Evolutionary conservation across 2,797 vertebrate species (phyloP).

Genomic region (Hapalemur alaotrensis): DNA sequence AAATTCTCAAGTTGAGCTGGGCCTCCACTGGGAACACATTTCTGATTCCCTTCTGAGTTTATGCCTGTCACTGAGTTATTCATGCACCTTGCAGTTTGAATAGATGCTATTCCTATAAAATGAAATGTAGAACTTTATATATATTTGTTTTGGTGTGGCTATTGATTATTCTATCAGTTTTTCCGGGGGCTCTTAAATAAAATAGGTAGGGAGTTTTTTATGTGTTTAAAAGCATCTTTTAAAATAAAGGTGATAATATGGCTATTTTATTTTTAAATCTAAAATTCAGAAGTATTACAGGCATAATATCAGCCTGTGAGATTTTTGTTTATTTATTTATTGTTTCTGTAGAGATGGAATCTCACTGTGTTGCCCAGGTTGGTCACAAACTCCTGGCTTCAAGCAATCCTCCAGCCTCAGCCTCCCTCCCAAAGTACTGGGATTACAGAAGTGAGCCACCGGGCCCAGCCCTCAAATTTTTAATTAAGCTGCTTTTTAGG

Average conservation of each 20-base stretch:
- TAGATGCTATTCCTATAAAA: background rate
- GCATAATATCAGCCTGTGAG: background rate
- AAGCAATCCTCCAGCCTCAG: background rate
- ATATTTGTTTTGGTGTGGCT: background rate
- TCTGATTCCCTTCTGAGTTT: background rate
- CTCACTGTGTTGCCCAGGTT: background rate
- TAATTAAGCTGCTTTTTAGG: background rate
- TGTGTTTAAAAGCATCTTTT: background rate
- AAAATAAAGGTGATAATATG: background rate
- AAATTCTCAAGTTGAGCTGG: background rate
- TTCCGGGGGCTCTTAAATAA: background rate
- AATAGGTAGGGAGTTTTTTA: background rate
- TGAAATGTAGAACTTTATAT: background rate
- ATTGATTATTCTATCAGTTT: background rate
- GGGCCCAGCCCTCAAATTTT: background rate
- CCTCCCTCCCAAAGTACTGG: background rate
- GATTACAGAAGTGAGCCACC: background rate
- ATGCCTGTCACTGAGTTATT: background rate
- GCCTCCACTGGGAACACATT: background rate
- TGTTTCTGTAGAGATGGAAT: background rate
- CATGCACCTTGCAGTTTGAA: background rate
- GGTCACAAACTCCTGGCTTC: background rate
- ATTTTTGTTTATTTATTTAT: background rate
- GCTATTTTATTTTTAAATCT: background rate
- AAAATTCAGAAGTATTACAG: background rate